A percentile compares a stretch with the other conserved stretches of the same genome.
phyloP scores from a whole-genome alignment of 2,888 invertebrate genomes.

The Acrocyrtus sp. region DNA sequence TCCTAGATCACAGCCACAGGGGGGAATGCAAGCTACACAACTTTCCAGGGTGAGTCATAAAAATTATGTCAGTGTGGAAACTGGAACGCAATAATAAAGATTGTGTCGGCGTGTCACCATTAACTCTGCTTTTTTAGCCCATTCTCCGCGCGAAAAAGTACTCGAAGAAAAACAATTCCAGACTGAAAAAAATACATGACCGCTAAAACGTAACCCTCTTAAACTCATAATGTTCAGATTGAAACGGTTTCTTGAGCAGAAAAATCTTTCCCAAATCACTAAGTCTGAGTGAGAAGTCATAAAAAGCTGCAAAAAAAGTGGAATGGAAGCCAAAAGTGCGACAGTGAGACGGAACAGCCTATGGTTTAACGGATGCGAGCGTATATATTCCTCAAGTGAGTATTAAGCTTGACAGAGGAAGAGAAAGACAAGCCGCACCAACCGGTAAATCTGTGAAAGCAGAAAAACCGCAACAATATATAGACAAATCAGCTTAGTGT shows the following conservation, averaged over 20 bases:
- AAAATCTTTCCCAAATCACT: conserved; percentile 10
- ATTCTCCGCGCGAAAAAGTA: neutral
- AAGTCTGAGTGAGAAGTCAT: conserved; percentile 23
- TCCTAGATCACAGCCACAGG: conserved; percentile 60
- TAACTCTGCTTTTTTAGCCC: conserved; percentile 7
- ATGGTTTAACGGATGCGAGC: no score
- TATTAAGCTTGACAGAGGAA: no score
- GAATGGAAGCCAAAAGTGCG: conserved; percentile 1
- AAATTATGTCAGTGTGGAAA: conserved; percentile 24
- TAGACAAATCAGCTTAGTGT: conserved; percentile 50
- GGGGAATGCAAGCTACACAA: conserved; percentile 62
- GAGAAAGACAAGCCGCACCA: no score
- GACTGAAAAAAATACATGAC: no score
- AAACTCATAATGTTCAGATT: conserved; percentile 26
- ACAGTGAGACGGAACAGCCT: conserved; percentile 1
- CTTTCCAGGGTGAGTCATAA: conserved; percentile 54
- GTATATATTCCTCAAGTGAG: no score
- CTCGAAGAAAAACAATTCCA: no score
- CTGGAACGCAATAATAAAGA: conserved; percentile 21
- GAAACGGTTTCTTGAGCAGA: neutral
- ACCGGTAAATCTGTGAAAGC: neutral
- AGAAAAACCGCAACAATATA: conserved; percentile 35
- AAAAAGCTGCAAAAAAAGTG: conserved; percentile 5
- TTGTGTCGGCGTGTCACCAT: conserved; percentile 9
- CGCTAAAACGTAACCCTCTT: conserved; percentile 20